Percentiles rank a stretch among this genome's conserved stretches.
Evolutionary conservation across 1,140 invertebrate species (phyloP).

Genomic region (Rhopalosiphum padi): DNA sequence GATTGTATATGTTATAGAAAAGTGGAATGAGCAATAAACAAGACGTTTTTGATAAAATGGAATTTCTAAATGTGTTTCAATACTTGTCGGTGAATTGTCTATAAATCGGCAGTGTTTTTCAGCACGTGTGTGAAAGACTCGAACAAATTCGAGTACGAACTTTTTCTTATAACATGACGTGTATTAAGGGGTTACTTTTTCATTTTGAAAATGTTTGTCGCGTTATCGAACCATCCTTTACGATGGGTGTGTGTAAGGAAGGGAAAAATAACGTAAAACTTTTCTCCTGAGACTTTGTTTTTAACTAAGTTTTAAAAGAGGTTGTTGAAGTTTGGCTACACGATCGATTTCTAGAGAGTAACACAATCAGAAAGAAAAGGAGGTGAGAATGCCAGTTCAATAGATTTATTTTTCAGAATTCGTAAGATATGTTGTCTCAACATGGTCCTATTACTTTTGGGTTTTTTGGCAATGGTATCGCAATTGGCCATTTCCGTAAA

Average conservation of each 20-base stretch:
- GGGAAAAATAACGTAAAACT: constrained; percentile 48
- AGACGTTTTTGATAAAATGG: not conserved
- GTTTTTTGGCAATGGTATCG: constrained; percentile 12
- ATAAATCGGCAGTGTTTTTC: constrained; percentile 32
- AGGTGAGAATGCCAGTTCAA: not conserved
- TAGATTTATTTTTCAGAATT: not conserved
- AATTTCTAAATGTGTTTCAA: not conserved
- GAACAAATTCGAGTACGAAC: constrained; percentile 7
- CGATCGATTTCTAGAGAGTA: constrained; percentile 35
- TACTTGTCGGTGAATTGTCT: not conserved
- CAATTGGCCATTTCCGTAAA: not conserved
- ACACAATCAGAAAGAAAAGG: not conserved
- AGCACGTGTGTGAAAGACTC: not conserved
- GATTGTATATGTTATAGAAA: not conserved
- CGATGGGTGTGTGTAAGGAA: not conserved
- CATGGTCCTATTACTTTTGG: not conserved
- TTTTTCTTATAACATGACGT: constrained; percentile 28
- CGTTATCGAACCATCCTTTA: constrained; percentile 44
- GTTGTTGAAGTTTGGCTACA: constrained; percentile 37
- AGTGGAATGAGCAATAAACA: not conserved
- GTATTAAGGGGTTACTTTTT: constrained; percentile 52
- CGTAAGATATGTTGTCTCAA: constrained; percentile 18
- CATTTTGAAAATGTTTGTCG: constrained; percentile 52
- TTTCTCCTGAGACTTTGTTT: constrained; percentile 55
- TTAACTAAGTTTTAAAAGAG: constrained; percentile 51